Evolutionary conservation across 2,888 invertebrate species (phyloP).

Genomic region (Cosmia pyralina): DNA sequence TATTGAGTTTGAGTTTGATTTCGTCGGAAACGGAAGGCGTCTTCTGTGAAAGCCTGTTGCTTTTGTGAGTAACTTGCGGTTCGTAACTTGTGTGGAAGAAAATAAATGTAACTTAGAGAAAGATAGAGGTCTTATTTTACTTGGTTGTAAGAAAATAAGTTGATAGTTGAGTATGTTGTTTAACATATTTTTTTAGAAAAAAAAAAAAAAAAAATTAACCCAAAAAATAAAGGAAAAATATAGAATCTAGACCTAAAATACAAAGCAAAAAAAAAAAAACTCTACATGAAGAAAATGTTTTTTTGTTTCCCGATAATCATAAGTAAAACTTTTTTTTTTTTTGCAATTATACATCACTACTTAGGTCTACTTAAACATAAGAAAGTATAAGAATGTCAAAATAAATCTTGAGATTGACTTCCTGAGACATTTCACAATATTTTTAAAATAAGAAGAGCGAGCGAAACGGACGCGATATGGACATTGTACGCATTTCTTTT

Average conservation of each 20-base stretch:
- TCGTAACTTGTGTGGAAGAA: constrained; percentile 24
- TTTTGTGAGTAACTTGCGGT: constrained; percentile 38
- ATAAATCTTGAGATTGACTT: neutral
- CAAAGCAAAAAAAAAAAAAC: neutral
- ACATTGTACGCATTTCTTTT: constrained; percentile 28
- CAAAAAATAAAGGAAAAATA: too few species aligned
- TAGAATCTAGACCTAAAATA: neutral
- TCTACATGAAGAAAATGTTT: neutral
- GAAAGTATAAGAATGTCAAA: neutral
- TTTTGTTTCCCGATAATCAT: neutral
- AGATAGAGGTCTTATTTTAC: neutral
- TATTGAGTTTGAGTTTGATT: constrained; percentile 54
- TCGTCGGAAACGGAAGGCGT: constrained; percentile 46
- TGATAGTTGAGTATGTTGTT: neutral
- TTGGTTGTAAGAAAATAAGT: neutral
- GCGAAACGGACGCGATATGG: constrained; percentile 9
- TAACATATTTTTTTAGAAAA: too few species aligned
- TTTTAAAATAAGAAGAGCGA: constrained; percentile 13
- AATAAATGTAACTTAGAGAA: constrained; percentile 27
- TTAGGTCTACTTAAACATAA: too few species aligned
- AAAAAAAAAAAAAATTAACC: neutral
- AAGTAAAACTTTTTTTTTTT: neutral
- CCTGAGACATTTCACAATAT: neutral
- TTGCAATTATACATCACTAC: neutral
- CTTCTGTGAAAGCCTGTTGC: constrained; percentile 62